Percentiles rank a stretch among this genome's conserved stretches.
Evolutionary conservation across 1,140 invertebrate genomes (phyloP).

Genomic region (Drosophila nasuta): DNA sequence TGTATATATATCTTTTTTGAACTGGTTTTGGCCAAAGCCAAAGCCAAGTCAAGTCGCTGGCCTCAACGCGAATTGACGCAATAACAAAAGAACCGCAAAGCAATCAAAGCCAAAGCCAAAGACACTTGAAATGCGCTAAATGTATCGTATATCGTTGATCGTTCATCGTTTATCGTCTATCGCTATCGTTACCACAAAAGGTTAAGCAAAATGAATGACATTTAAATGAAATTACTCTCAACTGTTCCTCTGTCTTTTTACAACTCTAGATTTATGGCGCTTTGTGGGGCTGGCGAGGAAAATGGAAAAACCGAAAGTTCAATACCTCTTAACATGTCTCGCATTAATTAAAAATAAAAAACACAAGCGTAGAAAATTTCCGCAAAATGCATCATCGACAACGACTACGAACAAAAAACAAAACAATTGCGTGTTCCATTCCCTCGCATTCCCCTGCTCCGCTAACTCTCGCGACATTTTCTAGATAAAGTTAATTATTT

Average conservation of each 20-base stretch:
- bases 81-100: slow-evolving; percentile 59
- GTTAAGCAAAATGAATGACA: slow-evolving; percentile 13
- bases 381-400: slow-evolving; percentile 13
- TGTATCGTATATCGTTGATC: slow-evolving; percentile 15
- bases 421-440: neutral
- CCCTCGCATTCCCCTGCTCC: neutral
- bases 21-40: slow-evolving; percentile 21
- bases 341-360: slow-evolving; percentile 31
- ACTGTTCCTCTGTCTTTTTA: neutral
- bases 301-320: slow-evolving; percentile 31
- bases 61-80: slow-evolving; percentile 38
- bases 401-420: neutral
- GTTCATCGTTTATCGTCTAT: slow-evolving; percentile 3
- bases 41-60: slow-evolving; percentile 27
- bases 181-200: slow-evolving; percentile 9
- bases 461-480: slow-evolving; percentile 8
- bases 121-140: neutral
- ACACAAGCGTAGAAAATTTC: slow-evolving; percentile 8
- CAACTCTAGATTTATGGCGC: slow-evolving; percentile 8
- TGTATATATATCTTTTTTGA: neutral
- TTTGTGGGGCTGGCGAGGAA: neutral
- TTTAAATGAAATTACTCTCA: neutral
- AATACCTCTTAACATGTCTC: slow-evolving; percentile 35
- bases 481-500: slow-evolving; percentile 35
- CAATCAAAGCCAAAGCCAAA: slow-evolving; percentile 53